These are phyloP conservation scores for Tipula unca DNA, from an alignment of 2,888 invertebrate species.

Conservation along the genomic window DNA sequence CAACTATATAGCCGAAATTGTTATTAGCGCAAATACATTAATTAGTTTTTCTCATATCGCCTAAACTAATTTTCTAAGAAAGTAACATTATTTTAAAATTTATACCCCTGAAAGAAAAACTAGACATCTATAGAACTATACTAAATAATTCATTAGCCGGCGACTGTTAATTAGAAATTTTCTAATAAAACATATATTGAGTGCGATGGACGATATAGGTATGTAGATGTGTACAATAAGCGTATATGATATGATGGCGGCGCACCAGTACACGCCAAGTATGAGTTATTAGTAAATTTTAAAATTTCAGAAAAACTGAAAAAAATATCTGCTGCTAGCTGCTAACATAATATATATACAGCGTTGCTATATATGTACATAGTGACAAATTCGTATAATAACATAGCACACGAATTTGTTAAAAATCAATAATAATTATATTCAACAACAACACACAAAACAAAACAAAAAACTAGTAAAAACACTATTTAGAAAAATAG, in stretches of 20 bases:
- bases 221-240: background rate
- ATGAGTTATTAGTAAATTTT: background rate
- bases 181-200: background rate
- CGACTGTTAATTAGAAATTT: background rate
- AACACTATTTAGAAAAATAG: conserved; percentile 3
- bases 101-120: background rate
- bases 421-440: background rate
- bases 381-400: background rate
- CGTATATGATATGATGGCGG: background rate
- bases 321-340: background rate
- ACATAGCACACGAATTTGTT: background rate
- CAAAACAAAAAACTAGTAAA: background rate
- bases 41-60: background rate
- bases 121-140: background rate
- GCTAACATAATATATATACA: background rate
- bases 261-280: background rate
- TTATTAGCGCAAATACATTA: too few species aligned
- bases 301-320: background rate
- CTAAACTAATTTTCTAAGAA: background rate
- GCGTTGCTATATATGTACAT: background rate
- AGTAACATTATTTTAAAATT: background rate
- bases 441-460: background rate
- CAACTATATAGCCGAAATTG: too few species aligned
- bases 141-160: background rate
- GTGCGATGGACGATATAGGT: background rate